A percentile compares a stretch with the other conserved stretches of the same genome.
phyloP scores from a whole-genome alignment of 2,888 invertebrate genomes.

The Polydesmus complanatus region DNA sequence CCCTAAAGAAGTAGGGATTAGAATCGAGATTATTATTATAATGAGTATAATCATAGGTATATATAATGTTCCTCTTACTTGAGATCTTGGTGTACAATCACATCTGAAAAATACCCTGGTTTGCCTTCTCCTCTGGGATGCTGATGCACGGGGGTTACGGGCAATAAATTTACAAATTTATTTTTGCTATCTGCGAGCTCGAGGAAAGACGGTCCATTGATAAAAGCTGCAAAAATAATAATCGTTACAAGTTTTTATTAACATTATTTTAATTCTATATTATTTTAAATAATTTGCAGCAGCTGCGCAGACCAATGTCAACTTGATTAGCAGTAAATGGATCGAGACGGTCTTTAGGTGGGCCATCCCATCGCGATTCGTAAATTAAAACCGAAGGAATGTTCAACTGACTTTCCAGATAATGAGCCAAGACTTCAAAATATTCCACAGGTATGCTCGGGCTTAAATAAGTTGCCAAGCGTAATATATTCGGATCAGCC shows the following conservation, averaged over 20 bases:
- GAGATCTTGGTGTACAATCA: slow-evolving; percentile 45
- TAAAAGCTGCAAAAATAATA: slow-evolving; percentile 39
- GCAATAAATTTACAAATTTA: slow-evolving; percentile 38
- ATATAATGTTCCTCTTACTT: too few relatives aligned
- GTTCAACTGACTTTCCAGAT: slow-evolving; percentile 40
- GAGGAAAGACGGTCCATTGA: slow-evolving; percentile 43
- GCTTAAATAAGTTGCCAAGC: slow-evolving; percentile 46
- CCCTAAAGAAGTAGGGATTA: slow-evolving; percentile 26
- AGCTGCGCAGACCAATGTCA: slow-evolving; percentile 40
- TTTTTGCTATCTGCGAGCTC: slow-evolving; percentile 36
- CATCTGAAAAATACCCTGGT: slow-evolving; percentile 45
- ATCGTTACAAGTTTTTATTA: too few relatives aligned
- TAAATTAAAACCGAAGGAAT: slow-evolving; percentile 42
- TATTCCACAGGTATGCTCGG: slow-evolving; percentile 47
- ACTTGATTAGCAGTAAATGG: slow-evolving; percentile 41
- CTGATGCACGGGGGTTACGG: slow-evolving; percentile 44
- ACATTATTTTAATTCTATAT: background rate
- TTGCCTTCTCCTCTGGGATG: slow-evolving; percentile 40
- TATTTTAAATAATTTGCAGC: too few relatives aligned
- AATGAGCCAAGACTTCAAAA: slow-evolving; percentile 42
- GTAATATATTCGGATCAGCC: slow-evolving; percentile 27
- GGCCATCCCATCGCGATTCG: slow-evolving; percentile 44
- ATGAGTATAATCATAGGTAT: too few relatives aligned
- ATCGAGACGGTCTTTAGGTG: slow-evolving; percentile 37
- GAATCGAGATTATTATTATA: background rate